Base-by-base conservation (phyloP, 2,113 vertebrate species). In the Prionailurus viverrinus region DNA sequence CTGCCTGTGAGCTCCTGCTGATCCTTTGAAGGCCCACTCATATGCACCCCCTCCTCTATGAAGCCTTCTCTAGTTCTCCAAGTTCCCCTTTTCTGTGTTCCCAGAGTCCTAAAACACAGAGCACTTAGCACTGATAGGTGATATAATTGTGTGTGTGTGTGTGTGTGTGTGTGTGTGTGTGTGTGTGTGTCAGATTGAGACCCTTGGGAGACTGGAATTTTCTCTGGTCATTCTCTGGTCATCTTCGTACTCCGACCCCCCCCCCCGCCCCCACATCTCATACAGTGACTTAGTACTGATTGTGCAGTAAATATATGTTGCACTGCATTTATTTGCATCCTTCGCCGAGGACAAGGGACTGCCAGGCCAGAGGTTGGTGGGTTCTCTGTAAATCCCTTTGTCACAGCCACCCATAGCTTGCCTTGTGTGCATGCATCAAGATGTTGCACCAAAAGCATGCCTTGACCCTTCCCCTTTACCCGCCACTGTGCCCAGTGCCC, bases 191-290 rank as follows among this genome's bases (percentile, higher is more conserved):
- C 48, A 36, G 41, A 69, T 14, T 18, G 1, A 95, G 51, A 48
- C 36, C 29, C 14, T 73, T 25, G 31, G 78, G 41, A 45, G 48
- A 58, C 10, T 55, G 45, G 89, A 71, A n/a, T n/a, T 48, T 78
- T 89, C 58, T 91, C 93, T 91, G 33, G 23, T 83, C n/a, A 14
- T 36, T 92, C 58, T 88, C 91, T 86, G 36, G 23, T 87, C 48
- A 21, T 33, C 45, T 41, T n/a, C 63, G n/a, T 8, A 25, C 25
- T 6, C 8, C 18, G 4, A 12, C 41, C 39, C 3, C 1, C 25
- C 73, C 9, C 29, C 29, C 39, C 4, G 3, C 45, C 48, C 48
- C 53, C 58, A 36, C n/a, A 55, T 92, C 89, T 94, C 1, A 0
- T 45, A 27, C 7, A 4, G 31, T 51, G 69, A 92, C 83, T 2